Conservation (phyloP, 2,113 vertebrate genomes). For the Lophura nycthemera region DNA sequence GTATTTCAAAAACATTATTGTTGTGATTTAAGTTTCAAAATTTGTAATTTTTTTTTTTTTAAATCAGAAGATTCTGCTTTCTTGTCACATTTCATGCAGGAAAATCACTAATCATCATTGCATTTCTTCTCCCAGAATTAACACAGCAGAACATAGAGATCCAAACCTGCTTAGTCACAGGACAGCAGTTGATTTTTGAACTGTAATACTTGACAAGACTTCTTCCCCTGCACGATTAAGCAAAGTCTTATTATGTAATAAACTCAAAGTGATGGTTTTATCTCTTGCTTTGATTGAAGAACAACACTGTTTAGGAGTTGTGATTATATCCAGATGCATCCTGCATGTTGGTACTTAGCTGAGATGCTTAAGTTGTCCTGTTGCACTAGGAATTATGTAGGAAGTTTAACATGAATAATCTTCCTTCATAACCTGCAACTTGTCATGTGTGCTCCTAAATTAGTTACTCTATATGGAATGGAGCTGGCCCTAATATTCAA, state of each 20-base stretch:
- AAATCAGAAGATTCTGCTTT: background rate
- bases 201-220: background rate
- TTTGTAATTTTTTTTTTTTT: background rate
- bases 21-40: background rate
- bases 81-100: background rate
- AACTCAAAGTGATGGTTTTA: background rate
- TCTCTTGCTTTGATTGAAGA: background rate
- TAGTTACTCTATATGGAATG: background rate
- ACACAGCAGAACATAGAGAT: background rate
- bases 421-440: background rate
- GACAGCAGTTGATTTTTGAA: background rate
- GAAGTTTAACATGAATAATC: background rate
- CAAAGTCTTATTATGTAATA: background rate
- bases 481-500: background rate
- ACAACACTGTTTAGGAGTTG: background rate
- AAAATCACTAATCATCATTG: background rate
- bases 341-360: fast-evolving
- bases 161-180: background rate
- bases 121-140: background rate
- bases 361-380: background rate
- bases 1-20: background rate
- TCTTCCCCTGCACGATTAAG: background rate
- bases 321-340: background rate
- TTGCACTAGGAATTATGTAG: fast-evolving
- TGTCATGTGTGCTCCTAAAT: background rate